Evolutionary conservation across 23 tunicate species (phyloP).

Genomic region (Diplosoma virens): DNA sequence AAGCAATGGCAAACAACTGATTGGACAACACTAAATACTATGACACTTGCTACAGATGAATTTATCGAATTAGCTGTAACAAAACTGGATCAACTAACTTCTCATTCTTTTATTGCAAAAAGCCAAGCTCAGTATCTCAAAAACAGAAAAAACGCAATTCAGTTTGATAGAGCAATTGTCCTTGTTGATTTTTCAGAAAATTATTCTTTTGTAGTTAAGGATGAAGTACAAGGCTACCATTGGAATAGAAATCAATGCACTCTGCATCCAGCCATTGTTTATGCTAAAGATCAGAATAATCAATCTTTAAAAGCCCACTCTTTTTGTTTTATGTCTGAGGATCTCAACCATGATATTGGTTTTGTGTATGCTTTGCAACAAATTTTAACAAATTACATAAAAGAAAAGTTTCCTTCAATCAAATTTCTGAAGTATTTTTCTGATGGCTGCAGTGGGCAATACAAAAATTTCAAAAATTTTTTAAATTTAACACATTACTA

Average conservation of each 20-base stretch:
- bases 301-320: neutral
- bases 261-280: neutral
- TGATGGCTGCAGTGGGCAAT: slow-evolving; percentile 31
- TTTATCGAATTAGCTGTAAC: slow-evolving; percentile 1
- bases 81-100: slow-evolving; percentile 13
- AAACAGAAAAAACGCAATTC: neutral
- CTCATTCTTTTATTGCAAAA: slow-evolving; percentile 31
- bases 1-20: slow-evolving; percentile 28
- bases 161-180: slow-evolving; percentile 7
- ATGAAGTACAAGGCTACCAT: slow-evolving; percentile 15
- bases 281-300: neutral
- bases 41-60: slow-evolving; percentile 11
- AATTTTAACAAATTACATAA: slow-evolving; percentile 5
- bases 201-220: slow-evolving; percentile 21
- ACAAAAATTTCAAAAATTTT: slow-evolving; percentile 24
- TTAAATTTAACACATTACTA: slow-evolving; percentile 12
- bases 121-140: slow-evolving; percentile 21
- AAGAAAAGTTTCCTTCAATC: slow-evolving; percentile 28
- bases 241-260: slow-evolving; percentile 17
- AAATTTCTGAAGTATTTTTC: slow-evolving; percentile 8
- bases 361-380: slow-evolving; percentile 20
- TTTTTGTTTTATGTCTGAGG: slow-evolving; percentile 5
- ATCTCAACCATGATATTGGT: slow-evolving; percentile 17
- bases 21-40: slow-evolving; percentile 4
- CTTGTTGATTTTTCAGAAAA: slow-evolving; percentile 30